These are phyloP conservation scores for Gasterosteus aculeatus DNA, from an alignment of 2,113 vertebrate genomes.

Conservation along the genomic window DNA sequence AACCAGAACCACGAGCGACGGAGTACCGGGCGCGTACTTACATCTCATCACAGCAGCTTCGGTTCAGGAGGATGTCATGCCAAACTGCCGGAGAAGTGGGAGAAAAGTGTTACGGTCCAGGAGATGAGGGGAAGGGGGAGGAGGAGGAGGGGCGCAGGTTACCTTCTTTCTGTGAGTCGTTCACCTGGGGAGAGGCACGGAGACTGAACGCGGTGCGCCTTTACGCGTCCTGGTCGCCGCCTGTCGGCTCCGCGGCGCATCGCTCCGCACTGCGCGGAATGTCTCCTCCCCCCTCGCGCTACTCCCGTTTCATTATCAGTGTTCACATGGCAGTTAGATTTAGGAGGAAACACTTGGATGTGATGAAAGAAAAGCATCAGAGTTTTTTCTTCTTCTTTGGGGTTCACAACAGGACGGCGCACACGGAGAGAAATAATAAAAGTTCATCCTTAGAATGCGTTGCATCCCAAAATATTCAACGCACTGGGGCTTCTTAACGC, in stretches of 20 bases:
- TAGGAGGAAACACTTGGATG: not conserved
- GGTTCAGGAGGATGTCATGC: slow-evolving; percentile 39
- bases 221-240: slow-evolving; percentile 33
- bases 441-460: not conserved
- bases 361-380: not conserved
- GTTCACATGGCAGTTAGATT: too few relatives aligned
- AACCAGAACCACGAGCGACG: too few relatives aligned
- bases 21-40: slow-evolving; percentile 30
- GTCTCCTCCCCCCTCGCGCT: too few relatives aligned
- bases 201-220: slow-evolving; percentile 29
- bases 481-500: not conserved
- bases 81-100: slow-evolving; percentile 27
- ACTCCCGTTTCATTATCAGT: too few relatives aligned
- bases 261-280: too few relatives aligned
- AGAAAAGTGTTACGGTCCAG: slow-evolving; percentile 5
- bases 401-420: not conserved
- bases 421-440: not conserved
- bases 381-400: not conserved
- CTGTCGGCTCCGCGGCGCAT: slow-evolving; percentile 21
- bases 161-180: slow-evolving; percentile 3
- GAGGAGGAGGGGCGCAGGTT: slow-evolving; percentile 22
- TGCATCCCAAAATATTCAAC: not conserved
- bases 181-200: too few relatives aligned
- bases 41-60: slow-evolving; percentile 69
- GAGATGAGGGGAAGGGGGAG: not conserved